Evolutionary conservation across 64 coral and sea anemone species (phyloP).

Genomic region (Actinia tenebrosa): DNA sequence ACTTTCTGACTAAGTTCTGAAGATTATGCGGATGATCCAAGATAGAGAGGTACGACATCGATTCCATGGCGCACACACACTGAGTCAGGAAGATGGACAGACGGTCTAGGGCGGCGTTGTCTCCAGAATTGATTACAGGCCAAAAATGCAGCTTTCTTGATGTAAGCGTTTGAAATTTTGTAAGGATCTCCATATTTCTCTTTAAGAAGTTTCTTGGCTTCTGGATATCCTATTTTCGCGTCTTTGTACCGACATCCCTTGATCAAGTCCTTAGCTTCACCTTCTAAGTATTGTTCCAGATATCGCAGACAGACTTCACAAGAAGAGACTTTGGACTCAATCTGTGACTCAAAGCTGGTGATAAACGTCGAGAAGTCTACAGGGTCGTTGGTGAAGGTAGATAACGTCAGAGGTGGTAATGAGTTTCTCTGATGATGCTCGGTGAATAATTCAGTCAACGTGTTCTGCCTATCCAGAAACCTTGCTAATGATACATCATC

Average conservation of each 20-base stretch:
- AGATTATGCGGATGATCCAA: conserved; percentile 28
- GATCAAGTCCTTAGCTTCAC: conserved; percentile 45
- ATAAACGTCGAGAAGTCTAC: conserved; percentile 48
- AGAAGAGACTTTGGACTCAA: conserved; percentile 35
- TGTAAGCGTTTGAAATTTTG: conserved; percentile 25
- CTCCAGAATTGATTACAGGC: conserved; percentile 16
- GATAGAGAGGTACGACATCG: conserved; percentile 15
- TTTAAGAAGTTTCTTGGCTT: conserved; percentile 25
- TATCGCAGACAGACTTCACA: conserved; percentile 41
- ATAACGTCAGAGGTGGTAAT: conserved; percentile 24
- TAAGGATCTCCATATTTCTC: conserved; percentile 68
- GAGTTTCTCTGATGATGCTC: conserved; percentile 37
- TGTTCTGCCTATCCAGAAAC: conserved; percentile 29
- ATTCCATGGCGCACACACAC: conserved; percentile 18
- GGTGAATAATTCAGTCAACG: conserved; percentile 40
- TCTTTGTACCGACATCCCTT: conserved; percentile 53
- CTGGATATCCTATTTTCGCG: not conserved
- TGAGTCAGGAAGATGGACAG: conserved; percentile 26
- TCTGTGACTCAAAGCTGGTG: conserved; percentile 42
- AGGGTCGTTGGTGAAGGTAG: conserved; percentile 55
- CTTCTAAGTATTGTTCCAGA: conserved; percentile 51
- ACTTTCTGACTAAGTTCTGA: conserved; percentile 19
- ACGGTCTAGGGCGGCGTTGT: not conserved
- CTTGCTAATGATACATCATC: not conserved
- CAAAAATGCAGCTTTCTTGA: not conserved